Evolutionary conservation across 1,140 invertebrate genomes (phyloP), one percentile per base, ranked within the genome.

Genomic region (Harlomillsia oculata): DNA sequence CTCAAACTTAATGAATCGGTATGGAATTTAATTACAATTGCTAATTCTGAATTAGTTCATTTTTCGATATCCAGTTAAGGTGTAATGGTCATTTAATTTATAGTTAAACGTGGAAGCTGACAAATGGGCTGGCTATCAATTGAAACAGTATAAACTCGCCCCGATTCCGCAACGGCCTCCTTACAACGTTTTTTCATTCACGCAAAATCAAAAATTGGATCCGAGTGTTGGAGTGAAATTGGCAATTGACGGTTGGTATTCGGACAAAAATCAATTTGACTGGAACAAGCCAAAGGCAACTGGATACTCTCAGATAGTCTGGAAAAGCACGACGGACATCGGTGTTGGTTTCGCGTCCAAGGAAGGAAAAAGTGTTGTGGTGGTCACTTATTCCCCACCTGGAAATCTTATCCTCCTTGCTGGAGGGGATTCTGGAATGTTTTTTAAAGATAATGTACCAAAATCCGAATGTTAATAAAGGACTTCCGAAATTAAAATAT

Each of bases 321-420:
- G 56, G 56, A 58, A 58, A n/a, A n/a, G 13, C 2, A 58, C 56
- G 20, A 52, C 48, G 5, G 45, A 58, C 6, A 48, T 58, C 14
- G 56, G 56, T 6, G 30, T 44, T 23, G 56, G 56, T 0, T 50
- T 58, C 9, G 40, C 41, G 21, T 44, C 29, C 1, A 39, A 30
- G 28, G 48, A 50, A 25, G 28, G 34, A 1, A 52, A 51, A 37
- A 52, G 48, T 37, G 50, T 50, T 3, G 56, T 58, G 5, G 45
- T 36, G 1, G 40, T 40, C 11, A 45, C 49, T 21, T 58, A 58
- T 43, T 52, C 6, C 5, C 45, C 45, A 18, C 48, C 45, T 11
- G 56, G 56, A 36, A 58, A 58, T 36, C 26, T 58, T 36, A 29
- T 44, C 14, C 45, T 48, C 34, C 45, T 48, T 11, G 45, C 28